Evolutionary conservation across 2,888 invertebrate genomes (phyloP), one percentile per base, ranked within the genome.

Genomic region (Melolontha melolontha): DNA sequence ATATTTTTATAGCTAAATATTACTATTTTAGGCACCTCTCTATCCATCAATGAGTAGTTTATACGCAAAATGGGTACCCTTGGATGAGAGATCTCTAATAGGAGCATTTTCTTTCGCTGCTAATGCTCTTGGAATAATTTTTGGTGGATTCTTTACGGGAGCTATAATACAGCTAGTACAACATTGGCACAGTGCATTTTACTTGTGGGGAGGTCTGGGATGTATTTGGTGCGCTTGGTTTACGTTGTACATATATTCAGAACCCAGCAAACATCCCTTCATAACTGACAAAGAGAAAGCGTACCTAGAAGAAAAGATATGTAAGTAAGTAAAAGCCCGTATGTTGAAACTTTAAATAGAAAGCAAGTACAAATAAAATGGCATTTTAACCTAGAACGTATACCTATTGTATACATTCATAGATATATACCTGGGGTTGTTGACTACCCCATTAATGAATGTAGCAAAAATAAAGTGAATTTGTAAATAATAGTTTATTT

Each of bases 41-140:
- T 34, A 34, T 34, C 34, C 34, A 10, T 34, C 4, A 1, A 34
- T 34, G 1, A 34, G 34, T 6, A 34, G 10, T 34, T 34, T 34
- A 34, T 34, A 34, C 34, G 34, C 34, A 5, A 34, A 34, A 34
- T 34, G 34, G 34, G 34, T 34, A 6, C 34, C 34, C 10, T 92
- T 93, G 57, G 91, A 90, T 77, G 93, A 93, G 83, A 89, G 93
- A 76, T 92, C 92, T 79, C 86, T 92, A 74, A 90, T 92, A 90
- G 92, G 92, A 68, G 92, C 93, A 41, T 90, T 92, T 74, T 91
- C 93, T 67, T 93, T 93, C 83, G 91, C 93, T 74, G 91, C 39
- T 6, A 50, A 22, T 64, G 22, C 50, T 5, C 11, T 49, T 1
- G 50, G 47, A 1, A 40, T 49, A 8, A 41, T 67, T 7, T 27